Conservation (phyloP, 2,113 vertebrate genomes). For the Perognathus longimembris region DNA sequence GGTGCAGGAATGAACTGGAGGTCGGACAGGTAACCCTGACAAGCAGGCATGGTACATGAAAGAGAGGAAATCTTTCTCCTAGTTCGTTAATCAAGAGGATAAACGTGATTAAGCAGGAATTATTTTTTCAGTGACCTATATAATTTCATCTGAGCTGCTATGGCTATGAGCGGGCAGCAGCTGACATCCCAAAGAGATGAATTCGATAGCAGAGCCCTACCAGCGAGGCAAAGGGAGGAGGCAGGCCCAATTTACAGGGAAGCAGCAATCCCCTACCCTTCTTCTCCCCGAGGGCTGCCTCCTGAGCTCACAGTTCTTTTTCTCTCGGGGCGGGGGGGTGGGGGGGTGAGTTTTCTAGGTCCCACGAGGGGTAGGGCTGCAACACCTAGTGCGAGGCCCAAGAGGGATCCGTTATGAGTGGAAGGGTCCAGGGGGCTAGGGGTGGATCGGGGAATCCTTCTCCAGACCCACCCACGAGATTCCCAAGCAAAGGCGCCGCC, state of each 20-base stretch:
- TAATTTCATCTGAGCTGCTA: constrained; percentile 76
- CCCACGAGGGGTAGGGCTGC: not conserved
- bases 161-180: constrained; percentile 63
- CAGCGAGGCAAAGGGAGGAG: not conserved
- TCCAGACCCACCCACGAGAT: not conserved
- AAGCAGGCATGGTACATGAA: constrained; percentile 31
- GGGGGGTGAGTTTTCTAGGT: not conserved
- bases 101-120: constrained; percentile 86
- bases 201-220: constrained; percentile 39
- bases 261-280: not conserved
- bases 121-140: constrained; percentile 88
- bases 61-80: constrained; percentile 62
- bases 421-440: not conserved
- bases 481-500: not conserved
- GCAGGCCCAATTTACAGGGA: not conserved
- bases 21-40: constrained; percentile 49
- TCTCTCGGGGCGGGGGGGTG: no score
- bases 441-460: constrained; percentile 1
- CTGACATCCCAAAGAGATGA: constrained; percentile 69
- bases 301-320: not conserved
- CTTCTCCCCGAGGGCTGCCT: not conserved
- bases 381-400: not conserved
- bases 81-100: constrained; percentile 75
- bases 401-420: not conserved
- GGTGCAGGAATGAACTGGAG: constrained; percentile 19